Percentiles rank a stretch among this genome's conserved stretches.
Evolutionary conservation across 2,113 vertebrate species (phyloP).

Genomic region (Brachyhypopomus gauderio): DNA sequence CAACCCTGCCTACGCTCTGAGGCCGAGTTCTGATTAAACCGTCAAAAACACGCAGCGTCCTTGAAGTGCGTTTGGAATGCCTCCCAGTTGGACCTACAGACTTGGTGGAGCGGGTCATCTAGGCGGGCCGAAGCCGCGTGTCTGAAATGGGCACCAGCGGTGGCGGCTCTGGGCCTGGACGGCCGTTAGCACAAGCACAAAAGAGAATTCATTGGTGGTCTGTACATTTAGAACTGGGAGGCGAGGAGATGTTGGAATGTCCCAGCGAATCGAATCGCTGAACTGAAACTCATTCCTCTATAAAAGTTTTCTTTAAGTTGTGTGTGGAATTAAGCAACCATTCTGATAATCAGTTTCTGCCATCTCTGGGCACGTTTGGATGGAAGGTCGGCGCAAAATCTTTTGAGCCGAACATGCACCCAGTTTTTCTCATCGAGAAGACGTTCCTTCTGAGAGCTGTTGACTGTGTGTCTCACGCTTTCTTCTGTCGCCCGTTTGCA

Average conservation of each 20-base stretch:
- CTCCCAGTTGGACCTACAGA: background rate
- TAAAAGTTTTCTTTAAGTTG: background rate
- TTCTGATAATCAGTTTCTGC: slow-evolving; percentile 8
- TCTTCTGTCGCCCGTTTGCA: slow-evolving; percentile 39
- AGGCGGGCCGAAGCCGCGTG: background rate
- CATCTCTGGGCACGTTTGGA: slow-evolving; percentile 5
- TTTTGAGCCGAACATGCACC: slow-evolving; percentile 24
- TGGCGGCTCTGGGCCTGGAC: background rate
- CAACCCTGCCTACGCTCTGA: background rate
- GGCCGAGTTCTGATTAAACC: background rate
- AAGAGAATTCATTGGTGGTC: background rate
- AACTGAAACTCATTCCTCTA: background rate
- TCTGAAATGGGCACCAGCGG: background rate
- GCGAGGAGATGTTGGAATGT: background rate
- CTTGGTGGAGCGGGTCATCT: background rate
- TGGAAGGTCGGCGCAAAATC: slow-evolving; percentile 1
- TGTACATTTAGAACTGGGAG: background rate
- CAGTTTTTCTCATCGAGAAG: slow-evolving; percentile 7
- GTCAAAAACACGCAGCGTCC: no score
- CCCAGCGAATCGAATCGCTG: background rate
- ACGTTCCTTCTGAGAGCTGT: background rate
- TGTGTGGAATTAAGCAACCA: background rate
- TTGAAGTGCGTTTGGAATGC: no score
- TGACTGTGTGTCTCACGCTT: background rate
- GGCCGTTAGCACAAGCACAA: no score